phyloP scores from a whole-genome alignment of 1,140 invertebrate species.

The Chelonus insularis region DNA sequence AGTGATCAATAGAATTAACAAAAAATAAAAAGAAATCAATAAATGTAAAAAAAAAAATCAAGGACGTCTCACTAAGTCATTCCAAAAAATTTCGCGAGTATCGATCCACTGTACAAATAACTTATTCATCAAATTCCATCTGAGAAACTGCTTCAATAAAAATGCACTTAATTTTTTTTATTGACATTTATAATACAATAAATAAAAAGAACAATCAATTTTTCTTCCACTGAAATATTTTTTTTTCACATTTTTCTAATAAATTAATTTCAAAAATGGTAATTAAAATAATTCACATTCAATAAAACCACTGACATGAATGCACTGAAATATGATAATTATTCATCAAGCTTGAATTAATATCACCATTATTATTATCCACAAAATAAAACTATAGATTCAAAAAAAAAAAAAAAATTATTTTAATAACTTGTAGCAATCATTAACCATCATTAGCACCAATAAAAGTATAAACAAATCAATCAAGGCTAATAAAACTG shows the following conservation, averaged over 20 bases:
- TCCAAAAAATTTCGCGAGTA: slow-evolving; percentile 2
- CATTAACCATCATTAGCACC: no score
- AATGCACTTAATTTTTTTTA: background rate
- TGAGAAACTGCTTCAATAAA: background rate
- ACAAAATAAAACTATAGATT: background rate
- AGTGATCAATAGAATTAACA: no score
- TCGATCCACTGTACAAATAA: no score
- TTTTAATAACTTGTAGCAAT: background rate
- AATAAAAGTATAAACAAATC: slow-evolving; percentile 1
- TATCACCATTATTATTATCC: background rate
- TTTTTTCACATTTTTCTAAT: no score
- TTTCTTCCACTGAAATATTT: background rate
- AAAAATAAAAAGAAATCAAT: no score
- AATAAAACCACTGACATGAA: no score
- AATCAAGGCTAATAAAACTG: background rate
- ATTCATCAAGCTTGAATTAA: no score
- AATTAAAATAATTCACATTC: no score
- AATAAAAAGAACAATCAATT: background rate
- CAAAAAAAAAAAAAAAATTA: slow-evolving; percentile 4
- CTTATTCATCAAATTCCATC: no score
- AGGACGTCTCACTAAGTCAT: background rate
- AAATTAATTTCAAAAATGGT: no score
- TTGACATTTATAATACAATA: background rate
- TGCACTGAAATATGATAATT: no score
- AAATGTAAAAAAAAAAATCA: background rate